Percentiles rank a stretch among this genome's conserved stretches.
These are phyloP conservation scores for Fissipunctia ypsillon DNA, from an alignment of 2,888 invertebrate species.

Conservation along the genomic window DNA sequence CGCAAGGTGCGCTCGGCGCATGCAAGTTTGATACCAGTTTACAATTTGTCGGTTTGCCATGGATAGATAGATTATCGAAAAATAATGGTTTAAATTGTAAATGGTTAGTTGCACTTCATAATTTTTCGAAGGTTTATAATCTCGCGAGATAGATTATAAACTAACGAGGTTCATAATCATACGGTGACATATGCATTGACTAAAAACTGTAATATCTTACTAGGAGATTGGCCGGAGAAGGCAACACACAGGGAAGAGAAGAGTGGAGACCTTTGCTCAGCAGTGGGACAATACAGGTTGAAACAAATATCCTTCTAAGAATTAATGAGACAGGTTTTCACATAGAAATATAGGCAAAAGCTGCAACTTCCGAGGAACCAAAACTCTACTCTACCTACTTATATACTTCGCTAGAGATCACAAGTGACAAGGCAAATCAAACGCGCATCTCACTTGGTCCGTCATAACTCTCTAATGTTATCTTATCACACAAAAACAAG, in stretches of 20 bases:
- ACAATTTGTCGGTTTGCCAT: too few relatives aligned
- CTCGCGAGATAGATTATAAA: too few relatives aligned
- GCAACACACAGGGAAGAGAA: not conserved
- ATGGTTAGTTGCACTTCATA: too few relatives aligned
- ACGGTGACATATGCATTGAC: too few relatives aligned
- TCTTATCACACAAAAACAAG: slow-evolving; percentile 30
- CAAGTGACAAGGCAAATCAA: too few relatives aligned
- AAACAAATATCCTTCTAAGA: not conserved
- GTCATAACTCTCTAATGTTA: slow-evolving; percentile 17
- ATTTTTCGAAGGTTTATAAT: too few relatives aligned
- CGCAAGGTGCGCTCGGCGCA: too few relatives aligned
- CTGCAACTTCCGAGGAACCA: not conserved
- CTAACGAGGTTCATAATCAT: too few relatives aligned
- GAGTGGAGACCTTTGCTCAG: not conserved
- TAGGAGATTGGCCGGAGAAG: not conserved
- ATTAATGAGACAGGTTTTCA: not conserved
- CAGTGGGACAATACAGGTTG: not conserved
- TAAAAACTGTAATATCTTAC: not conserved
- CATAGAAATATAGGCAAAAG: not conserved
- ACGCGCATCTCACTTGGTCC: not conserved
- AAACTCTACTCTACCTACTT: not conserved
- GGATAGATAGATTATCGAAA: too few relatives aligned
- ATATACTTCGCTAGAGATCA: not conserved
- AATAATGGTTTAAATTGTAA: too few relatives aligned
- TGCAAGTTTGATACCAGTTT: too few relatives aligned